These are phyloP conservation scores for Centroberyx gerrardi DNA, from an alignment of 2,797 vertebrate species.

Conservation along the genomic window DNA sequence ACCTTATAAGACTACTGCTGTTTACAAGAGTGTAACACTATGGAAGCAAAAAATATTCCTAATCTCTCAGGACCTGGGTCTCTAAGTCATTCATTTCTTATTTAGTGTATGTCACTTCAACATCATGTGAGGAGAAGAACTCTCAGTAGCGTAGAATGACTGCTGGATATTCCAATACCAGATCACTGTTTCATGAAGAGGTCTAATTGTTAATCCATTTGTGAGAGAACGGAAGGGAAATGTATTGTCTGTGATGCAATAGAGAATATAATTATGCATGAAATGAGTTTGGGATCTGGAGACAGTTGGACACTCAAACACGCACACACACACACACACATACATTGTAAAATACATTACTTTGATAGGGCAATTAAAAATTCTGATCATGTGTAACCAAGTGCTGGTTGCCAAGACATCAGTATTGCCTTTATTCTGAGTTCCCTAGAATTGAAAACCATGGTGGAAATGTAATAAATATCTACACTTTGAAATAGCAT, in stretches of 20 bases:
- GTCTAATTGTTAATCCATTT: slow-evolving; percentile 31
- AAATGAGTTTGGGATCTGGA: slow-evolving; percentile 33
- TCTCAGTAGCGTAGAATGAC: slow-evolving; percentile 5
- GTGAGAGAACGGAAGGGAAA: background rate
- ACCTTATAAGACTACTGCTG: no score
- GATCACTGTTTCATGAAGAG: slow-evolving; percentile 11
- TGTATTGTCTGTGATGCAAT: slow-evolving; percentile 10
- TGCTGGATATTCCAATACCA: slow-evolving; percentile 2
- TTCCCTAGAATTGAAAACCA: background rate
- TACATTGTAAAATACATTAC: background rate
- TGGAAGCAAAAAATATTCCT: background rate
- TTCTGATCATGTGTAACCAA: no score
- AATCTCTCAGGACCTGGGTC: background rate
- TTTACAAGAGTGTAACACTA: no score
- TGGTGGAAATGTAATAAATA: no score
- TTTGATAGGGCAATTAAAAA: no score
- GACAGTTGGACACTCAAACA: background rate
- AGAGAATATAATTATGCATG: slow-evolving; percentile 8
- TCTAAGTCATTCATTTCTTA: background rate
- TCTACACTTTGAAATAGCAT: no score
- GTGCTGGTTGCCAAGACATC: slow-evolving; percentile 13
- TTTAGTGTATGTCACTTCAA: background rate
- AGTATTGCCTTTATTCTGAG: slow-evolving; percentile 2
- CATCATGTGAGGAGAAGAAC: background rate
- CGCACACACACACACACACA: background rate